A percentile compares a stretch with the other conserved stretches of the same genome.
Conservation (phyloP, 2,888 invertebrate genomes). For the Taenaris catops region DNA sequence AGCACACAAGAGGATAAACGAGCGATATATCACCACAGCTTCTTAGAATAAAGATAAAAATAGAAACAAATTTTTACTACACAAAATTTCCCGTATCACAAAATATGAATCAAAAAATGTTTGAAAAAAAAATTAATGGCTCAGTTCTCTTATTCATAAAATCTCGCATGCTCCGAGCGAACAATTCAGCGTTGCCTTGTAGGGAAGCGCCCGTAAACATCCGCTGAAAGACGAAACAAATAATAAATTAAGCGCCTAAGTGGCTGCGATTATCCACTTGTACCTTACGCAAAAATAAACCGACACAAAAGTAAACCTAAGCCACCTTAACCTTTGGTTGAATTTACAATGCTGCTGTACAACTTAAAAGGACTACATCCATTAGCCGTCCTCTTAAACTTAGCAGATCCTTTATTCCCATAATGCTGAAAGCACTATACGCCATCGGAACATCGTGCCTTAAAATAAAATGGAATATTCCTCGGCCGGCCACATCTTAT, state of each 20-base stretch:
- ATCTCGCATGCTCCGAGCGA: conserved; percentile 18
- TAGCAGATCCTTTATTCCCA: conserved; percentile 27
- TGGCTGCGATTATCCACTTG: conserved; percentile 28
- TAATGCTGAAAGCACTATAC: conserved; percentile 28
- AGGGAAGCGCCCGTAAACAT: conserved; percentile 24
- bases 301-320: conserved; percentile 13
- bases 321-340: conserved; percentile 4
- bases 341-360: conserved; percentile 12
- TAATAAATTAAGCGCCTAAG: conserved; percentile 30
- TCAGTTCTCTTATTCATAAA: conserved; percentile 11
- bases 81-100: not conserved
- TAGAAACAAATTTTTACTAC: no score
- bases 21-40: no score
- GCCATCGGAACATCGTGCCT: conserved; percentile 26
- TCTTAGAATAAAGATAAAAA: no score
- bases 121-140: conserved; percentile 9
- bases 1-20: no score
- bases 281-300: conserved; percentile 14
- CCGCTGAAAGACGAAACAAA: conserved; percentile 29
- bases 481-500: conserved; percentile 47
- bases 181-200: conserved; percentile 18
- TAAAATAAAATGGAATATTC: conserved; percentile 48
- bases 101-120: no score
- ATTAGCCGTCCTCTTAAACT: conserved; percentile 27
- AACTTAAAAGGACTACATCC: conserved; percentile 24